Evolutionary conservation across 1,140 invertebrate species (phyloP), one percentile per base, ranked within the genome.

Genomic region (Megathymus violae): DNA sequence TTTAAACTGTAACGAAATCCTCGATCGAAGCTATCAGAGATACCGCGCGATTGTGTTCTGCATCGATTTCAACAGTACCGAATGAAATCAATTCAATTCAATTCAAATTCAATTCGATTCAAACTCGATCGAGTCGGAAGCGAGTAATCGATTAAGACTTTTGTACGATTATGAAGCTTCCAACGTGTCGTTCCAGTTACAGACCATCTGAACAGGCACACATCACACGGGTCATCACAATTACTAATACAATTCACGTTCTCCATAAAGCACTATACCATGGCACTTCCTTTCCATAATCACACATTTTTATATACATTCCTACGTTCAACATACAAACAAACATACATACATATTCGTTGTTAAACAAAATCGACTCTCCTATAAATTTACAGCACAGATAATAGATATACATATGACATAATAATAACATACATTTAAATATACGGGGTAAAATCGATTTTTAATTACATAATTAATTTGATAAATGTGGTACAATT

Each of bases 281-380:
- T 71, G 69, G 69, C 69, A 71, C 69, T 66, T 70, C 36, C 59
- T 59, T 70, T 54, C 56, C 41, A 40, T 59, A 60, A 66, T 36
- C 58, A 46, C 67, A 38, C 51, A 36, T 52, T 54, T 54, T 25
- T 50, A 44, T 51, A 63, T 38, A 34, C 7, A 41, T 22, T 22
- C n/a, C n/a, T n/a, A 22, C 19, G 19, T 22, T 9, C 4, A 9
- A 36, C 1, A 11, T 36, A n/a, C 34, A 11, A 36, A 11, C 34
- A 36, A 11, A 36, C 34, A 36, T 11, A 36, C 34, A 36, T 36
- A 11, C 34, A 36, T 36, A 11, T 36, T 36, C 34, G 34, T 36
- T 36, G n/a, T 11, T 11, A 36, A 36, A 36, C n/a, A 36, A 36
- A 36, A 22, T 5, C 19, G 9, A 31, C 27, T 9, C 9, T 7